Conservation (phyloP, 2,113 vertebrate species). For the Archilochus colubris region DNA sequence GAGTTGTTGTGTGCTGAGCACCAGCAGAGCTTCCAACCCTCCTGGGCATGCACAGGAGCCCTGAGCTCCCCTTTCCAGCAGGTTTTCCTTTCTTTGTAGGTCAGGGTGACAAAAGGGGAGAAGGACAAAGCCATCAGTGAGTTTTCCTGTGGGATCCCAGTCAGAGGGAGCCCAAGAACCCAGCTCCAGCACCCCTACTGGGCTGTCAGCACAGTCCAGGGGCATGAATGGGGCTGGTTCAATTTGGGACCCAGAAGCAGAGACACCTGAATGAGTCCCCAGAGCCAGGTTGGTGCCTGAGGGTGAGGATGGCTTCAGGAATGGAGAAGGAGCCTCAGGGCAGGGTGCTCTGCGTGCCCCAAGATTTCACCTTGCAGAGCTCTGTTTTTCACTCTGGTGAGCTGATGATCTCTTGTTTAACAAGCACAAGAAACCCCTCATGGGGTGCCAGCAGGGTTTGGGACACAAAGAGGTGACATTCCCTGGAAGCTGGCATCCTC, state of each 20-base stretch:
- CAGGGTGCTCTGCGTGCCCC: background rate
- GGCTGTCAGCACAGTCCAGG: background rate
- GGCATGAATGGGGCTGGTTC: accelerated
- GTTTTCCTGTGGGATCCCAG: background rate
- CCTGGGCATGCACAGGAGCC: accelerated
- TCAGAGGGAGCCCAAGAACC: background rate
- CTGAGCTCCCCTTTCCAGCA: accelerated
- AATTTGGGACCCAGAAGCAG: background rate
- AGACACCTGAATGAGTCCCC: background rate
- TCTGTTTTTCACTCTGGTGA: background rate
- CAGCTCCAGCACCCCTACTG: background rate
- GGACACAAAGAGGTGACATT: background rate
- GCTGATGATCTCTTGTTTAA: background rate
- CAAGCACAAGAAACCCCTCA: background rate
- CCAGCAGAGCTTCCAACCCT: background rate
- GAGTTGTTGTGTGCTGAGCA: accelerated
- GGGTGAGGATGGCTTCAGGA: background rate
- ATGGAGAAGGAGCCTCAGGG: background rate
- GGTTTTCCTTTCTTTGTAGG: background rate
- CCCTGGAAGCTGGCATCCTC: background rate
- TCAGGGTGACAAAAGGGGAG: background rate
- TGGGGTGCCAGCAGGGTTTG: background rate
- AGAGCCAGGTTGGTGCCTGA: accelerated
- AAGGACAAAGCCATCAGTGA: background rate
- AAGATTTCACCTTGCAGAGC: accelerated